Conservation (phyloP, 2,797 vertebrate genomes). For the Selene dorsalis region DNA sequence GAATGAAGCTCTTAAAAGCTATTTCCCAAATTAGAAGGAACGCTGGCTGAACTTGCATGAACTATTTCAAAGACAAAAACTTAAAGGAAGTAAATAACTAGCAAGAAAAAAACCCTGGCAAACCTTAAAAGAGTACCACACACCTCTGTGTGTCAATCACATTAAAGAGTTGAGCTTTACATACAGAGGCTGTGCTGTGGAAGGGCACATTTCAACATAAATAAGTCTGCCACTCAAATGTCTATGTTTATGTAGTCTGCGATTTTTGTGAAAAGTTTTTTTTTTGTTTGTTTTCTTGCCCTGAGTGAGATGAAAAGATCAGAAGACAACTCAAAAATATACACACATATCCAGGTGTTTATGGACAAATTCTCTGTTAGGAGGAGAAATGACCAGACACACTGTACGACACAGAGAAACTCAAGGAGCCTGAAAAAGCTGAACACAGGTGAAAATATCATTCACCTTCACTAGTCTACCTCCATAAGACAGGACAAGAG, state of each 20-base stretch:
- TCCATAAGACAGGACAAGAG: slow-evolving; percentile 7
- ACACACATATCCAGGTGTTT: no score
- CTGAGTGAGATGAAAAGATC: no score
- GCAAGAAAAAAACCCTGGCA: neutral
- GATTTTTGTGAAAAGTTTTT: no score
- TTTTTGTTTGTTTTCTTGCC: no score
- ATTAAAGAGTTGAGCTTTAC: neutral
- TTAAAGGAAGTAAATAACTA: slow-evolving; percentile 31
- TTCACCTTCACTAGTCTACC: neutral
- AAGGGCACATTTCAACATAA: neutral
- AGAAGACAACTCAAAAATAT: no score
- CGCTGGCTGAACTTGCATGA: slow-evolving; percentile 49
- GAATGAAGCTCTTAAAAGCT: slow-evolving; percentile 50
- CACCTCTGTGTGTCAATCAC: slow-evolving; percentile 12
- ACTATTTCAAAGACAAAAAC: slow-evolving; percentile 32
- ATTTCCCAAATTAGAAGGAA: slow-evolving; percentile 64
- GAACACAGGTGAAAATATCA: neutral
- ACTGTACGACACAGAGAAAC: neutral
- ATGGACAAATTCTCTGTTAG: no score
- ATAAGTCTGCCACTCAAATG: neutral
- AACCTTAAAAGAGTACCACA: slow-evolving; percentile 20
- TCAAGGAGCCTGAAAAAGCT: neutral
- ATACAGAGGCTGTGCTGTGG: neutral
- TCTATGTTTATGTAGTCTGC: no score
- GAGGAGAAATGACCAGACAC: no score